Percentiles rank a stretch among this genome's conserved stretches.
phyloP scores from a whole-genome alignment of 2,797 vertebrate genomes.

The Odontamblyopus lacepedii region DNA sequence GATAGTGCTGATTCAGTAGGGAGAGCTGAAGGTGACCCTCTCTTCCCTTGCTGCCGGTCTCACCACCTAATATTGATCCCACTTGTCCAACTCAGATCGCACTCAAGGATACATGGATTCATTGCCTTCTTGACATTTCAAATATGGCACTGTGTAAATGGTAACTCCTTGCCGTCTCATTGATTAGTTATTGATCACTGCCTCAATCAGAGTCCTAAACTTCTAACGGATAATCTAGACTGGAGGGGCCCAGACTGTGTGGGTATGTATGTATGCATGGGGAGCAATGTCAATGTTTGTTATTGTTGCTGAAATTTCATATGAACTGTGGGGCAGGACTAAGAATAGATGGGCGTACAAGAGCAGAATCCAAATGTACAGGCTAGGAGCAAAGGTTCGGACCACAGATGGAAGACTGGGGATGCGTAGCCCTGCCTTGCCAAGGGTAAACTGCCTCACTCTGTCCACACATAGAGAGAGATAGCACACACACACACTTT shows the following conservation, averaged over 20 bases:
- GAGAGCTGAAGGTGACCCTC: constrained; percentile 83
- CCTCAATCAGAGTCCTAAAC: constrained; percentile 44
- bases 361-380: constrained; percentile 69
- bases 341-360: constrained; percentile 68
- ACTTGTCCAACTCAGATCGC: constrained; percentile 63
- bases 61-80: constrained; percentile 78
- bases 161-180: constrained; percentile 50
- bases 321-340: constrained; percentile 50
- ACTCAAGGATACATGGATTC: constrained; percentile 68
- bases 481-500: constrained; percentile 19
- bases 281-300: background rate
- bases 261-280: background rate
- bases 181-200: constrained; percentile 66
- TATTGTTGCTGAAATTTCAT: constrained; percentile 42
- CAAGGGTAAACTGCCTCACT: constrained; percentile 77
- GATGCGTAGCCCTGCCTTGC: constrained; percentile 70
- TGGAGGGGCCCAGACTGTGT: constrained; percentile 35
- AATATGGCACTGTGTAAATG: constrained; percentile 67
- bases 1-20: constrained; percentile 83
- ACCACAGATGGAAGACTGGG: constrained; percentile 77
- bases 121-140: constrained; percentile 69
- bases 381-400: constrained; percentile 77
- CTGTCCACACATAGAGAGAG: constrained; percentile 18
- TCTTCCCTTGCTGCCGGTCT: constrained; percentile 68
- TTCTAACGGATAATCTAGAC: constrained; percentile 48